Percentiles rank a stretch among this genome's conserved stretches.
Evolutionary conservation across 1,140 invertebrate genomes (phyloP).

Genomic region (Zaprionus kolodkinae): DNA sequence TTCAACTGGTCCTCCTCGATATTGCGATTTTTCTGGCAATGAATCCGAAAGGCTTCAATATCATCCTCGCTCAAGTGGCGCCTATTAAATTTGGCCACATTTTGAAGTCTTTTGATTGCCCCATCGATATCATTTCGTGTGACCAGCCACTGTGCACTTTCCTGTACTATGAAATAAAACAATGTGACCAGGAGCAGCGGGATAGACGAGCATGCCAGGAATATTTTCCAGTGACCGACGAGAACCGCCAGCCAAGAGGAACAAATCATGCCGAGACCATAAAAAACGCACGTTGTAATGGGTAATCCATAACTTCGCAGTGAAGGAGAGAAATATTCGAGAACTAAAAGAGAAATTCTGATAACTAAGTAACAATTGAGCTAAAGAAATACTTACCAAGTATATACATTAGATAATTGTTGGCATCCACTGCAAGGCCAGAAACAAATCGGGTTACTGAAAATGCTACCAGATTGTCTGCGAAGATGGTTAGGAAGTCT

Average conservation of each 20-base stretch:
- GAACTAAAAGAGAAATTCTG: conserved; percentile 79
- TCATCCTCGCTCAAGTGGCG: conserved; percentile 79
- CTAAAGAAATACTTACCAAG: conserved; percentile 82
- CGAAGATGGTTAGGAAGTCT: conserved; percentile 85
- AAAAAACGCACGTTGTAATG: conserved; percentile 85
- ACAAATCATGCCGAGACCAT: conserved; percentile 85
- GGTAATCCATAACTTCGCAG: conserved; percentile 86
- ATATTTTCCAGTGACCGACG: conserved; percentile 85
- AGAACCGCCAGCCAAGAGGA: conserved; percentile 86
- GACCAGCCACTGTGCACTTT: conserved; percentile 87
- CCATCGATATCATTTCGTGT: conserved; percentile 85
- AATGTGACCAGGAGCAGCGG: conserved; percentile 83
- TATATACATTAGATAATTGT: conserved; percentile 87
- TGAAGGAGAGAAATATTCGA: conserved; percentile 86
- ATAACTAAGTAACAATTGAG: conserved; percentile 6
- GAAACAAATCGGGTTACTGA: conserved; percentile 85
- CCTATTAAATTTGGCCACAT: conserved; percentile 86
- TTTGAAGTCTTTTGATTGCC: conserved; percentile 85
- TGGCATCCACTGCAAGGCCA: conserved; percentile 86
- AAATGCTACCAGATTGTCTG: conserved; percentile 83
- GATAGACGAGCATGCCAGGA: conserved; percentile 84
- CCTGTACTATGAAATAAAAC: conserved; percentile 85
- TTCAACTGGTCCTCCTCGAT: conserved; percentile 65
- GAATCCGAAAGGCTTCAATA: conserved; percentile 83
- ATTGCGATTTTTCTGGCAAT: conserved; percentile 41